Base-by-base conservation (phyloP, 2,888 invertebrate species). In the Liodrosophila aerea region DNA sequence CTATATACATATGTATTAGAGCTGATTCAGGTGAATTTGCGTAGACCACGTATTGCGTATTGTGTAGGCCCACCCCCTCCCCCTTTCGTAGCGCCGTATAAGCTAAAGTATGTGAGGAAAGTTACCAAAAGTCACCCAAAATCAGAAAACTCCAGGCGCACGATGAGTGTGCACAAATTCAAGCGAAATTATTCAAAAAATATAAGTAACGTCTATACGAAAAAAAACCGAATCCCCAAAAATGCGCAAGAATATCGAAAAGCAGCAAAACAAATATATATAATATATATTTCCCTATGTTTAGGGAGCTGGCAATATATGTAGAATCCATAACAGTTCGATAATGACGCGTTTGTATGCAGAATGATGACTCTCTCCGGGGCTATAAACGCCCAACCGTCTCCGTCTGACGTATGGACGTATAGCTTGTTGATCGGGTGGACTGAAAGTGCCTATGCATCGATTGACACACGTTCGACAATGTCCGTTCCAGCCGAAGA, bases 341-440 rank as follows among this genome's bases (percentile, higher is more conserved):
- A 33, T 62, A 69, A 69, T 73, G 5, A 33, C 51, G 31, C 50
- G 50, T 70, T 70, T 73, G 69, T 70, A 70, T 73, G 69, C 69
- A 27, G 27, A 22, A 40, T 57, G 5, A 39, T 22, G 29, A 12
- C 34, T 31, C 27, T 16, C 22, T 15, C 27, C 11, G 15, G 11
- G 29, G 33, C 62, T 45, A 62, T 69, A 53, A 72, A 54, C 9
- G 36, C 12, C n/a, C 3, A 22, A 51, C 18, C 45, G 50, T 43
- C 45, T 51, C 39, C 39, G 37, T 46, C 12, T 18, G 16, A 16
- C 44, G 44, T 22, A 11, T 41, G 11, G 16, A 16, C 29, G 39
- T 34, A 41, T 16, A 27, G 33, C 15, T 57, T 44, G 43, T 7
- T 9, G 8, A 37, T 13, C 3, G 29, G 8, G 8, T 8, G 8